These are phyloP conservation scores for Nephrotoma appendiculata DNA, from an alignment of 2,888 invertebrate genomes.

Conservation along the genomic window DNA sequence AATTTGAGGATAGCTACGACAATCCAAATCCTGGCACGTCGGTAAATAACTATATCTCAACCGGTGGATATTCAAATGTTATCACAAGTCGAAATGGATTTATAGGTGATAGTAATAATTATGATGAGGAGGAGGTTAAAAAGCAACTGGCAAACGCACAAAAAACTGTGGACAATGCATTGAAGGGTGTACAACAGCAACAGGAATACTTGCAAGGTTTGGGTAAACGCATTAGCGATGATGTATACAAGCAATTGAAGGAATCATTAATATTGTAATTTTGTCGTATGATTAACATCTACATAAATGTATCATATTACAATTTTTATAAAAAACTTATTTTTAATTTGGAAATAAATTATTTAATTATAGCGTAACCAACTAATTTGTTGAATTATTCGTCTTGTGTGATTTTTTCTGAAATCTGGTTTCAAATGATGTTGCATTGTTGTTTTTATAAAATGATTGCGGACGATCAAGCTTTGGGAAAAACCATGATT, in stretches of 20 bases:
- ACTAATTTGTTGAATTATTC: too few relatives aligned
- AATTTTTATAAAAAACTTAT: neutral
- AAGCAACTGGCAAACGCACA: neutral
- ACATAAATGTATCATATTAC: neutral
- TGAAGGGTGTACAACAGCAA: neutral
- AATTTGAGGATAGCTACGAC: neutral
- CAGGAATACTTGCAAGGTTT: neutral
- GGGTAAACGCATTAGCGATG: neutral
- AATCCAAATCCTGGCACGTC: neutral
- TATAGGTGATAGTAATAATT: neutral
- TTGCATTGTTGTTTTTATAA: too few relatives aligned
- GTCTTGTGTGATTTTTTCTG: too few relatives aligned
- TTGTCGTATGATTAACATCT: neutral
- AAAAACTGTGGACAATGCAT: neutral
- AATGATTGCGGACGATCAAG: too few relatives aligned
- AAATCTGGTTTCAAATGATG: too few relatives aligned
- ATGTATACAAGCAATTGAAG: neutral
- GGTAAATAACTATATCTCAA: neutral
- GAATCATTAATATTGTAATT: neutral
- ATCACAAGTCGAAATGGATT: neutral
- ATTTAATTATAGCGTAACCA: neutral
- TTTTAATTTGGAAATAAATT: neutral
- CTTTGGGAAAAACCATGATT: too few relatives aligned
- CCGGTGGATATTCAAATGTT: neutral
- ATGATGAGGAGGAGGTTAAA: neutral